These are phyloP conservation scores for Neofelis nebulosa DNA, from an alignment of 2,113 vertebrate genomes.

Conservation along the genomic window DNA sequence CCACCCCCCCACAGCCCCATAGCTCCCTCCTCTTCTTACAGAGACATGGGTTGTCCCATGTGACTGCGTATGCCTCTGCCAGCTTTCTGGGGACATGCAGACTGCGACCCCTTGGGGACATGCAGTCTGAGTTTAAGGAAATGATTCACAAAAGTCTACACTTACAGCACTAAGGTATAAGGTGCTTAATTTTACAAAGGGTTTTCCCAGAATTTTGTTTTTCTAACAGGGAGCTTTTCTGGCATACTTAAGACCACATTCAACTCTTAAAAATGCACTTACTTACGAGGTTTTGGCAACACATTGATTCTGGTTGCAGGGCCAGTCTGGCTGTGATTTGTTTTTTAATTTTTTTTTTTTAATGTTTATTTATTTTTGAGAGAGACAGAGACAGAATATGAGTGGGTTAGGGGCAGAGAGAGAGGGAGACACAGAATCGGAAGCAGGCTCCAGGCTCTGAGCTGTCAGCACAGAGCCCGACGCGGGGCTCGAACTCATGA, in stretches of 20 bases:
- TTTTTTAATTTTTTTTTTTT: too few species aligned
- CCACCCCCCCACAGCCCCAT: rapidly evolving
- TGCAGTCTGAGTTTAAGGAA: background rate
- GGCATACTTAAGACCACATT: background rate
- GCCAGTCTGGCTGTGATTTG: background rate
- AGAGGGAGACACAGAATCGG: too few species aligned
- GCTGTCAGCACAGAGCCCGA: too few species aligned
- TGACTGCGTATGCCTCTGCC: background rate
- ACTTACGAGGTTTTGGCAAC: background rate
- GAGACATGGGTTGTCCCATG: rapidly evolving
- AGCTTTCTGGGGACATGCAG: background rate
- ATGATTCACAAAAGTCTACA: background rate
- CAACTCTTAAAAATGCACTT: background rate
- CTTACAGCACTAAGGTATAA: background rate
- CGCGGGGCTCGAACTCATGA: too few species aligned
- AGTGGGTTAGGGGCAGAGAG: too few species aligned
- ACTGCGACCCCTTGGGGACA: too few species aligned
- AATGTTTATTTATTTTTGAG: too few species aligned
- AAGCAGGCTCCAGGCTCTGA: too few species aligned
- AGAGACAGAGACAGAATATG: too few species aligned
- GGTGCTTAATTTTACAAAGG: background rate
- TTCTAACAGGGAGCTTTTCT: background rate
- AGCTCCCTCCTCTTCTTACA: too few species aligned
- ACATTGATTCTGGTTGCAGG: background rate
- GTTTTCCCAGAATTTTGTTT: background rate